Percentiles rank a stretch among this genome's conserved stretches.
These are phyloP conservation scores for Apantesis nais DNA, from an alignment of 2,888 invertebrate species.

Conservation along the genomic window DNA sequence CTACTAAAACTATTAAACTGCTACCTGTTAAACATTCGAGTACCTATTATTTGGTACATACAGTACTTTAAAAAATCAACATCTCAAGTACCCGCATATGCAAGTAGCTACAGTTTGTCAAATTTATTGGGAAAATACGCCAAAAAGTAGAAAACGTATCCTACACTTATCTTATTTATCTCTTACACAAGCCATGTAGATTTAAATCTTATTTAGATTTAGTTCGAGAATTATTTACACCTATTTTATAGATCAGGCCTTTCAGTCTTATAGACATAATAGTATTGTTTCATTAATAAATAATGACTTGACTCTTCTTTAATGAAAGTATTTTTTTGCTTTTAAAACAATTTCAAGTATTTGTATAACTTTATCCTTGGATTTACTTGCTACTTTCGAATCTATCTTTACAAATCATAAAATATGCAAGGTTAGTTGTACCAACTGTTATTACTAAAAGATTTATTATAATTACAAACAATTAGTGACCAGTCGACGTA, in stretches of 20 bases:
- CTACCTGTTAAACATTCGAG: neutral
- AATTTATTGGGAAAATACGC: neutral
- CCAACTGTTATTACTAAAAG: constrained; percentile 18
- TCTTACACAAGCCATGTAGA: neutral
- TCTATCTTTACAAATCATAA: constrained; percentile 33
- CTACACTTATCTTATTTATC: too few relatives aligned
- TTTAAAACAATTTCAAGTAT: too few relatives aligned
- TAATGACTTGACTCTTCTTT: neutral
- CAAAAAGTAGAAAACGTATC: neutral
- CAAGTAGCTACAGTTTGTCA: neutral
- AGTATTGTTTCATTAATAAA: neutral
- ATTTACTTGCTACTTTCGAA: constrained; percentile 33
- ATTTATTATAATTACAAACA: neutral
- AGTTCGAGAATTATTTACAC: neutral
- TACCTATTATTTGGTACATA: neutral
- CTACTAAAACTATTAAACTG: neutral
- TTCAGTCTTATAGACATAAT: neutral
- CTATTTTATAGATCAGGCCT: neutral
- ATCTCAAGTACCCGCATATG: neutral
- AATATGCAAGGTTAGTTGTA: constrained; percentile 31
- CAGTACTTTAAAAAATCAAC: neutral
- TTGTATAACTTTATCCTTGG: constrained; percentile 26
- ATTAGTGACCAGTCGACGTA: too few relatives aligned
- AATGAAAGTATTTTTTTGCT: too few relatives aligned
- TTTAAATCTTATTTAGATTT: neutral